These are phyloP conservation scores for Isurus oxyrinchus DNA, from an alignment of 2,113 vertebrate genomes.

Conservation along the genomic window DNA sequence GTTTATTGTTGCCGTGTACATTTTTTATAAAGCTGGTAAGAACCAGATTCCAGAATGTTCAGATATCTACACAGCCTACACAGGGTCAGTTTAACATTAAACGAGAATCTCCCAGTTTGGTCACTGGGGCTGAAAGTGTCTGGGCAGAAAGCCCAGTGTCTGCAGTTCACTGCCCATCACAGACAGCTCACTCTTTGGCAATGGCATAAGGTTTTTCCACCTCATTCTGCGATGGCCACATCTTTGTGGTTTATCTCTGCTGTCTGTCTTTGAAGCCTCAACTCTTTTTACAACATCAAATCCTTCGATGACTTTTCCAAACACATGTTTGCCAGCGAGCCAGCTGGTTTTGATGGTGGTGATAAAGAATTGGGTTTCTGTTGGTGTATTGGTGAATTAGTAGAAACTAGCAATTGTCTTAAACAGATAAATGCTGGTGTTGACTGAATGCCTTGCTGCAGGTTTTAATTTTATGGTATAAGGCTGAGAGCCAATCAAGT, in stretches of 20 bases:
- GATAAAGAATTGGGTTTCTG: constrained; percentile 94
- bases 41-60: neutral
- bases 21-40: neutral
- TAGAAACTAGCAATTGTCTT: neutral
- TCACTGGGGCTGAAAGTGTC: neutral
- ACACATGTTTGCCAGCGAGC: too few species aligned
- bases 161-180: neutral
- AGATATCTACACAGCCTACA: constrained; percentile 29
- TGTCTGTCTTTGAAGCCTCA: constrained; percentile 78
- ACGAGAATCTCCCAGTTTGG: neutral
- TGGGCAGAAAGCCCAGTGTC: neutral
- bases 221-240: constrained; percentile 68
- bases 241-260: constrained; percentile 84
- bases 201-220: constrained; percentile 88
- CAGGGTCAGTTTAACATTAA: constrained; percentile 39
- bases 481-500: neutral
- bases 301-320: too few species aligned
- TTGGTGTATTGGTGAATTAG: constrained; percentile 71
- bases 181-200: constrained; percentile 70
- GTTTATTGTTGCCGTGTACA: neutral
- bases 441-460: neutral
- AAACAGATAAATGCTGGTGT: neutral
- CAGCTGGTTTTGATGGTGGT: constrained; percentile 80
- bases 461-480: neutral
- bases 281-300: constrained; percentile 82